Conservation (phyloP, 2,797 vertebrate species). For the Melanotaenia nigrans region DNA sequence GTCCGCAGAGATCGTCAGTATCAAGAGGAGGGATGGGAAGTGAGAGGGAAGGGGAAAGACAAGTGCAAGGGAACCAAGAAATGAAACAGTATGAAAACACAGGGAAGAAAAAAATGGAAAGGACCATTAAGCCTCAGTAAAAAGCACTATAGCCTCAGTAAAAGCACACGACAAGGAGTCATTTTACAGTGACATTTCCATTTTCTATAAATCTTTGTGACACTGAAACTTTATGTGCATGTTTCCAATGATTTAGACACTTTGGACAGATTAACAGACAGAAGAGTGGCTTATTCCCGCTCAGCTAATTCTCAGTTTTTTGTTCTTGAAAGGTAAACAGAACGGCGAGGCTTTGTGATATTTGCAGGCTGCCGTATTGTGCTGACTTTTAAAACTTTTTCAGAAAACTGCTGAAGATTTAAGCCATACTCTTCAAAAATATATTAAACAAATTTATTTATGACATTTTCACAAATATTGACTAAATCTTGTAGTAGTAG, state of each 20-base stretch:
- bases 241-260: not conserved
- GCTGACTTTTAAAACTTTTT: slow-evolving; percentile 7
- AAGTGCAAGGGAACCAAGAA: slow-evolving; percentile 37
- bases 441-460: not conserved
- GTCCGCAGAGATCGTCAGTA: slow-evolving; percentile 41
- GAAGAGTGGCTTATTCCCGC: not conserved
- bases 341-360: not conserved
- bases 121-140: slow-evolving; percentile 29
- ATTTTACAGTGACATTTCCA: slow-evolving; percentile 1
- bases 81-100: slow-evolving; percentile 34
- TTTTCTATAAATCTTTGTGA: slow-evolving; percentile 14
- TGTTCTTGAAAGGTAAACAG: not conserved
- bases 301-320: not conserved
- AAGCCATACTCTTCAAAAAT: not conserved
- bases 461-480: not conserved
- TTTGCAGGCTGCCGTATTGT: not conserved
- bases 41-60: not conserved
- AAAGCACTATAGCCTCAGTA: not conserved
- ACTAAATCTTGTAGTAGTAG: not conserved
- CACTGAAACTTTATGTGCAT: slow-evolving; percentile 9
- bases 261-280: not conserved
- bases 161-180: slow-evolving; percentile 20
- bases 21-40: slow-evolving; percentile 31
- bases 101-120: slow-evolving; percentile 25
- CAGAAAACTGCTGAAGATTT: slow-evolving; percentile 5